A percentile compares a stretch with the other conserved stretches of the same genome.
Conservation (phyloP, 2,113 vertebrate species). For the Ophiodon elongatus region DNA sequence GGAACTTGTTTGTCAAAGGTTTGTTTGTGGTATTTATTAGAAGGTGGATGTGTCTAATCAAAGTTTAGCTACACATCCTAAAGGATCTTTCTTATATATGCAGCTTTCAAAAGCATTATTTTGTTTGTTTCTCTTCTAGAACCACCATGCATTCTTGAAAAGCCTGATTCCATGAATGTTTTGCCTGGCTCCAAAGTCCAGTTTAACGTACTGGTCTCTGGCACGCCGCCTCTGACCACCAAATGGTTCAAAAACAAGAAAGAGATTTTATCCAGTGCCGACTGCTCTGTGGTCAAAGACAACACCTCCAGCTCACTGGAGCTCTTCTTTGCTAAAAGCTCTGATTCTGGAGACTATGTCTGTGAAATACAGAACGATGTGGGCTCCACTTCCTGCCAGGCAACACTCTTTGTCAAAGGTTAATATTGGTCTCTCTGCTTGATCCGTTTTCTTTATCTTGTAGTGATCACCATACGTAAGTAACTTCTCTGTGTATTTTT, state of each 20-base stretch:
- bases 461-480: neutral
- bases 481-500: constrained; percentile 14
- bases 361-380: constrained; percentile 96
- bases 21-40: constrained; percentile 19
- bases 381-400: constrained; percentile 89
- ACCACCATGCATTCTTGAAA: constrained; percentile 92
- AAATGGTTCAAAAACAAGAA: constrained; percentile 97
- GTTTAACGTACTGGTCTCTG: constrained; percentile 90
- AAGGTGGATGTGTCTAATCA: no score
- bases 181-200: constrained; percentile 91
- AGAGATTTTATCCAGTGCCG: constrained; percentile 88
- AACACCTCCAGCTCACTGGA: constrained; percentile 90
- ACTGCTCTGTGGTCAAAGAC: constrained; percentile 90
- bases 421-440: constrained; percentile 38
- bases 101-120: neutral
- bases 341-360: constrained; percentile 92
- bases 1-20: constrained; percentile 92
- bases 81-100: neutral
- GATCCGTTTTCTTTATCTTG: neutral
- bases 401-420: constrained; percentile 97
- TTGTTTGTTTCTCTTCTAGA: constrained; percentile 79
- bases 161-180: constrained; percentile 91
- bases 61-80: no score
- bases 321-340: constrained; percentile 90
- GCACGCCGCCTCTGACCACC: constrained; percentile 91